Evolutionary conservation across 2,888 invertebrate genomes (phyloP).

Genomic region (Noctua fimbriata): DNA sequence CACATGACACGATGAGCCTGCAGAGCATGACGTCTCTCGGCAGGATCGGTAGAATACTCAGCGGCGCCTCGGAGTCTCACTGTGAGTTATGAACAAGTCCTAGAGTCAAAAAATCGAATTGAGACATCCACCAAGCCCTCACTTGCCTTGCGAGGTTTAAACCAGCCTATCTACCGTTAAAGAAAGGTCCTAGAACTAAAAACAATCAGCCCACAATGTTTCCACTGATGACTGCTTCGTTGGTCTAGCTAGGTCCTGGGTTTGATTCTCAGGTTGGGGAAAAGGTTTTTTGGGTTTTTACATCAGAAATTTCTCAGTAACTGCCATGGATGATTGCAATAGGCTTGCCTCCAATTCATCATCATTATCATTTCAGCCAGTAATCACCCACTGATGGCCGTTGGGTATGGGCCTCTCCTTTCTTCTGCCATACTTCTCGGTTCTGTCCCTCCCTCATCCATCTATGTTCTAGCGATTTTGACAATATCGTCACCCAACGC

Average conservation of each 20-base stretch:
- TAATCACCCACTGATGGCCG: no score
- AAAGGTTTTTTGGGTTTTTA: neutral
- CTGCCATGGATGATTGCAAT: no score
- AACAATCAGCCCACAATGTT: neutral
- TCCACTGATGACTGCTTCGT: neutral
- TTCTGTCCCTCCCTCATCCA: neutral
- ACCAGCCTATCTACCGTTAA: neutral
- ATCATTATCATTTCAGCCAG: no score
- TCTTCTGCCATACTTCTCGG: neutral
- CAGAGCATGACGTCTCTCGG: slow-evolving; percentile 97
- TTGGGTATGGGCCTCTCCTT: no score
- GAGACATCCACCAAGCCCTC: neutral
- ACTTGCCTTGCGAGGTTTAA: neutral
- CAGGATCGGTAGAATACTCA: slow-evolving; percentile 94
- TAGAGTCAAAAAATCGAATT: neutral
- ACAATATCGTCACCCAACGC: no score
- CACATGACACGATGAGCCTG: slow-evolving; percentile 96
- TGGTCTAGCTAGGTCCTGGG: neutral
- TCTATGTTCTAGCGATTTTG: no score
- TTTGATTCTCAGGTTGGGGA: neutral
- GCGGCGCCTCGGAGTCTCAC: slow-evolving; percentile 92
- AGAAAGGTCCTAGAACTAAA: neutral
- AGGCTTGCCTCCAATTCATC: no score
- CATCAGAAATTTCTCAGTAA: no score
- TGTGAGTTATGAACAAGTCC: slow-evolving; percentile 79